A percentile compares a stretch with the other conserved stretches of the same genome.
Conservation (phyloP, 2,888 invertebrate genomes). For the Hydroisotoma schaefferi region DNA sequence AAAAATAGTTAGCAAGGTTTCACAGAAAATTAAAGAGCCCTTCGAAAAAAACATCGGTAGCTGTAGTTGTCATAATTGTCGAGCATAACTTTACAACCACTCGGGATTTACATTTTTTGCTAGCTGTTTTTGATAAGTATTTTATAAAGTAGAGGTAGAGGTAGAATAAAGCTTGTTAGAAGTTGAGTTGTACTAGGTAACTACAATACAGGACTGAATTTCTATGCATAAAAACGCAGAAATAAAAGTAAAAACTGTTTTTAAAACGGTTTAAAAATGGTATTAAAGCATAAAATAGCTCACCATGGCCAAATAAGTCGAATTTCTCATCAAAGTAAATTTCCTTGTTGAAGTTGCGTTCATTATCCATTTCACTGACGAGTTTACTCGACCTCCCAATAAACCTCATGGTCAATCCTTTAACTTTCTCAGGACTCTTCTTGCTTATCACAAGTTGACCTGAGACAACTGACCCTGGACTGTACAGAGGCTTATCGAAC, state of each 20-base stretch:
- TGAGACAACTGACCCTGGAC: constrained; percentile 31
- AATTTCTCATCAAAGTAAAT: constrained; percentile 38
- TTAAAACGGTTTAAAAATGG: neutral
- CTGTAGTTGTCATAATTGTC: no score
- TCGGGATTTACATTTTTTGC: no score
- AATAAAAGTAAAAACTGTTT: neutral
- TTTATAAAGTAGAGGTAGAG: no score
- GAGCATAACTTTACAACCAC: no score
- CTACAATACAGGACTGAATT: no score
- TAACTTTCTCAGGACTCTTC: constrained; percentile 39
- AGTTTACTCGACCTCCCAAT: constrained; percentile 32
- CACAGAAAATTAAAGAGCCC: no score
- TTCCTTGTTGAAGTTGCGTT: constrained; percentile 35
- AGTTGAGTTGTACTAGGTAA: no score
- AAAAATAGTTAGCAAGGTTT: no score
- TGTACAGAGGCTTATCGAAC: constrained; percentile 31
- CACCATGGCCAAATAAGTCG: constrained; percentile 41
- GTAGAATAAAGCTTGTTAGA: no score
- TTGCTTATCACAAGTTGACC: constrained; percentile 35
- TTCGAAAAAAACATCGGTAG: no score
- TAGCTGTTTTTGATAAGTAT: no score
- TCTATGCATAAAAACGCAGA: neutral
- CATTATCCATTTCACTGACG: constrained; percentile 23
- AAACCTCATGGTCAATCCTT: constrained; percentile 22
- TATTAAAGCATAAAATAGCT: no score